Evolutionary conservation across 2,113 vertebrate genomes (phyloP), one percentile per base, ranked within the genome.

Genomic region (Nycticebus coucang): DNA sequence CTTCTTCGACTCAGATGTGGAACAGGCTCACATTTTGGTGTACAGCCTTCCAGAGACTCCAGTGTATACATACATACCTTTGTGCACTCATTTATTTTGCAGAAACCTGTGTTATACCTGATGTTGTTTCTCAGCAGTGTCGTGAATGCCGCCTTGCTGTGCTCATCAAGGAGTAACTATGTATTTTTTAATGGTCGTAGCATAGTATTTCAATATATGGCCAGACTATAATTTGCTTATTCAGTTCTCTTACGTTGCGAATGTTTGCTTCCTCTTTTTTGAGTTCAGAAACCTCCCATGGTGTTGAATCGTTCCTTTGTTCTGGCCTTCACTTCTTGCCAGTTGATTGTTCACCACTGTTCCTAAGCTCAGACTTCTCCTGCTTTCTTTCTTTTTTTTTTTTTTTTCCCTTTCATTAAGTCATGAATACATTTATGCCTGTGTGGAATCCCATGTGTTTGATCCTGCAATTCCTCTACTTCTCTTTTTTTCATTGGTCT

Each of bases 141-240:
- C 75, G 30, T 41, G 18, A 45, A 15, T 55, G 35, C n/a, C n/a
- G n/a, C 33, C 30, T 92, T 55, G 35, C 12, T 50, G 12, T 30
- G 22, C 50, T 92, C 50, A 15, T 35, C 35, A 72, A 12, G 26
- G 24, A 85, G 41, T 26, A 45, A 12, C n/a, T 17, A 28, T 0
- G 0, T 37, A 12, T 45, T 71, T 93, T 94, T 84, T 24, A 69
- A 26, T 41, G 75, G 8, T 59, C 79, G 24, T 1, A 37, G 30
- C 12, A 0, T 22, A 1, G 8, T 2, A 30, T 77, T 14, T 12
- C 17, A 3, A 2, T 7, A 17, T 24, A 4, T 30, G 50, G 35
- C 66, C 28, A 18, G 59, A 24, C 8, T 17, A 6, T 30, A 4
- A 24, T 45, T 74, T 37, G 45, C 60, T 33, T 50, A 8, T 45